phyloP scores from a whole-genome alignment of 2,113 vertebrate species.

The Barnardius zonarius region DNA sequence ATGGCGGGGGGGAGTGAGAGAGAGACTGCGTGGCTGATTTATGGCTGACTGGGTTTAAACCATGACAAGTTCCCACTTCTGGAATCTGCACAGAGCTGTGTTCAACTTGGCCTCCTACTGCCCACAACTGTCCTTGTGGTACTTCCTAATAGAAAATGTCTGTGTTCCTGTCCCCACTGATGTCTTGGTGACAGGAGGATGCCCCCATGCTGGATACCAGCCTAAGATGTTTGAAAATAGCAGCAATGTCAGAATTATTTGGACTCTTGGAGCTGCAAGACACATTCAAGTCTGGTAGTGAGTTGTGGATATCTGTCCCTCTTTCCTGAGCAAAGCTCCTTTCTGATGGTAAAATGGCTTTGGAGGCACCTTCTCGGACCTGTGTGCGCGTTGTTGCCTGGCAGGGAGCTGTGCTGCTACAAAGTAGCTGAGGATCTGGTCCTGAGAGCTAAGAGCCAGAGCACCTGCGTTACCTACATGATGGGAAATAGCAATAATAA shows the following conservation, averaged over 20 bases:
- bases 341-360: background rate
- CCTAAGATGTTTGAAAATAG: background rate
- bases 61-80: background rate
- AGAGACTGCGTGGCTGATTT: no score
- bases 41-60: no score
- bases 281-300: fast-evolving
- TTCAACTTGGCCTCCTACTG: fast-evolving
- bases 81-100: background rate
- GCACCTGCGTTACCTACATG: fast-evolving
- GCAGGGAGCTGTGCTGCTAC: background rate
- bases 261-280: background rate
- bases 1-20: no score
- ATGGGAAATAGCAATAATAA: background rate
- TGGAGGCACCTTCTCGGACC: background rate
- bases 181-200: fast-evolving
- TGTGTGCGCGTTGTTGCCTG: background rate
- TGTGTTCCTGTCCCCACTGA: background rate
- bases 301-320: background rate
- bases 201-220: fast-evolving
- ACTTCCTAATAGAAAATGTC: background rate
- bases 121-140: background rate
- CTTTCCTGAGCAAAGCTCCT: background rate
- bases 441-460: background rate
- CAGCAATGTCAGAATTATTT: background rate
- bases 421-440: background rate